Evolutionary conservation across 2,888 invertebrate species (phyloP), one percentile per base, ranked within the genome.

Genomic region (Megamerina dolium): DNA sequence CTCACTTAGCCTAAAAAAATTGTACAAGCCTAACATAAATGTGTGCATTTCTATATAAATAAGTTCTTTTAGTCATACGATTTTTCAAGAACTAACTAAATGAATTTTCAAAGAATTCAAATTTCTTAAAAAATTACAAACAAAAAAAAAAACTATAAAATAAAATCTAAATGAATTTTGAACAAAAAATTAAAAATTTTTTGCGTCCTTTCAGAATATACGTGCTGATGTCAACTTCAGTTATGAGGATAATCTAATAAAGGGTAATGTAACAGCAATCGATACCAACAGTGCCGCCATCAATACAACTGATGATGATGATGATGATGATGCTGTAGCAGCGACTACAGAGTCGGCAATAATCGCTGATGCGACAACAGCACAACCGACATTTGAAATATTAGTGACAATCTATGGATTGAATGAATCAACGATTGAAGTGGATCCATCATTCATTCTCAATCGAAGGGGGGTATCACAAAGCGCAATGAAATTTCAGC

Each of bases 381-480:
- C 14, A 21, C 3, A 19, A 10, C 23, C 43, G 14, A 46, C 51
- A 21, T 61, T 68, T 37, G 57, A 59, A 46, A 57, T 68, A 20
- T 40, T 49, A 3, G 61, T 68, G 41, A 55, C 50, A 16, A 60
- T 68, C 14, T 68, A 53, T 47, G 68, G 68, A 12, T 58, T 55
- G 4, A 62, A 64, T 37, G 47, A 57, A 1, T 61, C 55, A 8
- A 33, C 52, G 18, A 5, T 45, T 9, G 53, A 60, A 43, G 39
- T 59, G 6, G 53, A 56, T 50, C 55, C 61, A 5, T 51, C 54
- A 0, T 43, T 57, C 19, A 39, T 66, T 37, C 43, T 68, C 1
- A 58, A 61, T 42, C 48, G 57, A 8, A 58, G 60, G 46, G 65
- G 65, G n/a, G 9, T 42, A 5, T n/a, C n/a, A 34, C 63, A 33